Base-by-base conservation (phyloP, 2,888 invertebrate genomes). In the Spodoptera exigua region DNA sequence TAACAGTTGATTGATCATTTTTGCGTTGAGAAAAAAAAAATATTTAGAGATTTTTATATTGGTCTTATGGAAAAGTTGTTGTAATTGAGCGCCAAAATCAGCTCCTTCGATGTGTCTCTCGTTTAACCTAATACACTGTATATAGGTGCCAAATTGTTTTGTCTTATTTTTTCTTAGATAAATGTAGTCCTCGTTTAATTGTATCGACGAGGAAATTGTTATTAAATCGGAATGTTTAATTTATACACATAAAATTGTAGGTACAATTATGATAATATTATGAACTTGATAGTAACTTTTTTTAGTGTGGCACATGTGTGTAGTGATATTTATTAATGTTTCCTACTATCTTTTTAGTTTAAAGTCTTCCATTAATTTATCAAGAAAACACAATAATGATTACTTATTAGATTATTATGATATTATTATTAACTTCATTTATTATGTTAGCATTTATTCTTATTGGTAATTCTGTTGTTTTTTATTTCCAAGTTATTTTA, bases 201-300 rank as follows among this genome's bases (percentile, higher is more conserved):
- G 51, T 58, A 44, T 45, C 46, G 54, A 44, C n/a, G 32, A 75
- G 75, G 70, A 76, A 76, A 73, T 76, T 27, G 52, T 68, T 43
- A 70, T 70, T 61, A 65, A 44, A 34, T 36, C 61, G 35, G 60
- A 70, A 70, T 70, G 47, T 70, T 70, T 36, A 43, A 58, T 52
- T 51, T 39, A 47, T 32, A 27, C 27, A 9, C 27, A 27, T 9
- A 9, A 27, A 9, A 27, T 27, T 5, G 1, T 27, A 27, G 27
- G 7, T 27, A 27, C n/a, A n/a, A n/a, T 39, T 17, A 12, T 13
- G 14, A 39, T 10, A 37, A 39, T 10, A 37, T 47, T 16, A 56
- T 39, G 9, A 34, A 40, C 10, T 17, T 46, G 36, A 34, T 61
- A 1, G 4, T 40, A 10, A 12, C 37, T 16, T 18, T 16, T 40